Evolutionary conservation across 37 sponge, comb jelly and placozoan genomes (phyloP), one percentile per base, ranked within the genome.

Genomic region (Axinella damicornis): DNA sequence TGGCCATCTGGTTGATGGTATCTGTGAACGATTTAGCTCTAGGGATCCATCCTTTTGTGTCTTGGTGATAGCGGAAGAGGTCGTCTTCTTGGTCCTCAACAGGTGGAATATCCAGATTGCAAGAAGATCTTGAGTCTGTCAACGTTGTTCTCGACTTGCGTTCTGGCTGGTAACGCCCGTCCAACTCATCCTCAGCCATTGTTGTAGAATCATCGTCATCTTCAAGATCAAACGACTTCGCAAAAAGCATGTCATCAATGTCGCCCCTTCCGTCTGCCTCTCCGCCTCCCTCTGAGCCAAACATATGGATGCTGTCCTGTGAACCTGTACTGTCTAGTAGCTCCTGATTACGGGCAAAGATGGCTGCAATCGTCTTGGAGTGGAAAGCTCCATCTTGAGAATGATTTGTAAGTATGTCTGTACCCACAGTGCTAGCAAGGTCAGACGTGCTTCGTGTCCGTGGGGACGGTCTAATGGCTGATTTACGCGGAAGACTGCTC

Each of bases 251-350:
- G 63, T 76, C 67, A 21, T 82, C 82, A 54, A 88, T 82, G 53
- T 91, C 91, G n/a, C 57, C 65, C 13, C 81, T 83, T 18, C 83
- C 91, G 37, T 91, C 91, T 35, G 84, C 80, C 65, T 91, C 91
- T 40, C 87, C 91, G 9, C 91, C 91, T n/a, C 91, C 91, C 40
- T 91, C 91, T 5, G 91, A 91, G 0, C 83, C 87, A 82, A 91
- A 91, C 82, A 77, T 86, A 61, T 73, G 73, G 35, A 91, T 66
- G 78, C 87, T 86, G 52, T 85, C 87, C 17, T 86, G 86, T n/a
- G 91, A 91, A 30, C 55, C 72, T 61, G 52, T 38, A 25, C 80
- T 41, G 24, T 76, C 57, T 31, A 91, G 68, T 5, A 91, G 65
- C 55, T 71, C 77, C 13, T 38, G 78, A 63, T 91, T 85, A 22